These are phyloP conservation scores for Cyphomyrmex costatus DNA, from an alignment of 1,140 invertebrate species.

Conservation along the genomic window DNA sequence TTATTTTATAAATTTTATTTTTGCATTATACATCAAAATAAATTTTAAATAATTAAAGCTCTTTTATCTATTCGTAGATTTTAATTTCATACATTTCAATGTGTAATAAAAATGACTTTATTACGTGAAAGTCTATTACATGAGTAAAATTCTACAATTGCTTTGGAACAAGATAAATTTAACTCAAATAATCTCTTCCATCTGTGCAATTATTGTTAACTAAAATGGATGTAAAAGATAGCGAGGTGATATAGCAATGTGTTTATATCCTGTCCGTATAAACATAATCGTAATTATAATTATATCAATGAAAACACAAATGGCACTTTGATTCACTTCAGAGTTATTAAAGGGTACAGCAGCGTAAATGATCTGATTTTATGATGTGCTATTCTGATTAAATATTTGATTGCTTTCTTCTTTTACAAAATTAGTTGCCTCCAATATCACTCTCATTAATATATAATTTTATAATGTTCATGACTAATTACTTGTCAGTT, in stretches of 20 bases:
- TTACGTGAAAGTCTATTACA: neutral
- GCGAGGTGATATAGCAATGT: neutral
- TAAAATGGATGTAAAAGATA: neutral
- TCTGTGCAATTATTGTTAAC: constrained; percentile 18
- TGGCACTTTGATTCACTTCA: neutral
- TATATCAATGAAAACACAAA: neutral
- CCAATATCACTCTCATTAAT: neutral
- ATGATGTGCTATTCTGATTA: neutral
- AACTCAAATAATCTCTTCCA: neutral
- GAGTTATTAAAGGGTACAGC: neutral
- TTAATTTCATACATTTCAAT: constrained; percentile 2
- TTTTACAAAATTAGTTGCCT: neutral
- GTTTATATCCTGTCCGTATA: neutral
- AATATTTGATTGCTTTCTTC: neutral
- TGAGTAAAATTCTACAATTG: constrained; percentile 5
- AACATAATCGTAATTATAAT: constrained; percentile 11
- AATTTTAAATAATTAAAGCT: neutral
- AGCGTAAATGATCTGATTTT: neutral
- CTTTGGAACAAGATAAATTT: constrained; percentile 17
- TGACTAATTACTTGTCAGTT: neutral
- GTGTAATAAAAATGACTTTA: neutral
- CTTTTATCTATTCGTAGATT: neutral
- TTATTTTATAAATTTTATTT: neutral
- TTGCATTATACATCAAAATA: constrained; percentile 1
- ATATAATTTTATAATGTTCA: neutral